Evolutionary conservation across 1,140 invertebrate genomes (phyloP), one percentile per base, ranked within the genome.

Genomic region (Heliconius congener): DNA sequence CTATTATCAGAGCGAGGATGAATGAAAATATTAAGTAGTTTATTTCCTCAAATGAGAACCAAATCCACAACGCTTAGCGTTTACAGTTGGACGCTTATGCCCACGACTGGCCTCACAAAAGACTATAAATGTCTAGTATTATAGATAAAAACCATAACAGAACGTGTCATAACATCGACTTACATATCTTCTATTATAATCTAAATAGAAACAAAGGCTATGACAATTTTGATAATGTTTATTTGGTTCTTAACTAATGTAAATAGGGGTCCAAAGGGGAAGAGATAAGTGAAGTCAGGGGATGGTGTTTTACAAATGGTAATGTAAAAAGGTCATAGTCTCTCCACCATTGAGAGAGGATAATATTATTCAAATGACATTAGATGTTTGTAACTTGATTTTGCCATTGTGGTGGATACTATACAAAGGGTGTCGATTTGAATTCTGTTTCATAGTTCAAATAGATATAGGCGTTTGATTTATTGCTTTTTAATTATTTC

Each of bases 211-310:
- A 66, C 60, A 66, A 30, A 5, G n/a, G n/a, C 60, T 66, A 6
- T 66, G 60, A 66, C 23, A 16, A 66, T 66, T 66, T 66, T 27
- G 60, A 66, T 66, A 66, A 66, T 27, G 11, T 66, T 66, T 27
- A 66, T 66, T 27, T 30, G 60, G 60, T 66, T 27, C 60, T 66
- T 66, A 66, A 66, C 60, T 66, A 66, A 66, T 66, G 60, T 66
- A 66, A 66, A 66, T 27, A 16, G 60, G 60, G n/a, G 60, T 57
- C 60, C 11, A 66, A 30, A 66, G 23, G 60, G 60, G 60, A 57
- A n/a, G 5, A 60, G 60, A 66, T 66, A 30, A 66, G 23, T 66
- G 23, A 66, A 66, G 55, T 23, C 19, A 57, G 27, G 60, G 60
- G 60, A 13, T 66, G 57, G 23, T 27, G 60, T 27, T 66, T 57